phyloP scores from a whole-genome alignment of 2,113 vertebrate species.

The Trogon surrucura region DNA sequence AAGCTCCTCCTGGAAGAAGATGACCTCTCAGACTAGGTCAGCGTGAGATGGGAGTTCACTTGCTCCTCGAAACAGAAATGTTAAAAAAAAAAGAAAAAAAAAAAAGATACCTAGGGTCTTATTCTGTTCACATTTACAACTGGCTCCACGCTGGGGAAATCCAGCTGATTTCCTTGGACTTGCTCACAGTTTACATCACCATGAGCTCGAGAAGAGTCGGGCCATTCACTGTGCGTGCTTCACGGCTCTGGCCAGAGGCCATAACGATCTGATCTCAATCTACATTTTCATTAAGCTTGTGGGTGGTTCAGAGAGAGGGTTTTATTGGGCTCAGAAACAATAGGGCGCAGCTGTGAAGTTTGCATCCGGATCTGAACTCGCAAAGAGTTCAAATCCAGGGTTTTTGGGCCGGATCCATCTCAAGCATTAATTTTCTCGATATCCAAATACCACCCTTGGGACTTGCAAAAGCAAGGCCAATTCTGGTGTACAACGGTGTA shows the following conservation, averaged over 20 bases:
- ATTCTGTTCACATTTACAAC: not conserved
- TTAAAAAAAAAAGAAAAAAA: not conserved
- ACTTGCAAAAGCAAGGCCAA: not conserved
- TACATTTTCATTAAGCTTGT: slow-evolving; percentile 9
- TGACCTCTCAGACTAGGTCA: not conserved
- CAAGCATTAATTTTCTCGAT: not conserved
- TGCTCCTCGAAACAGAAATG: not conserved
- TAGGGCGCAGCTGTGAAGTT: slow-evolving; percentile 45
- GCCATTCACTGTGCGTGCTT: not conserved
- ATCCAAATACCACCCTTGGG: not conserved
- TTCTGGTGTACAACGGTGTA: not conserved
- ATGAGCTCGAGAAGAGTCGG: not conserved
- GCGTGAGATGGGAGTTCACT: not conserved
- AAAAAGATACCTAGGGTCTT: not conserved
- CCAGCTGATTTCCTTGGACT: not conserved
- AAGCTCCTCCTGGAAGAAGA: not conserved
- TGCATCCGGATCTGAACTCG: slow-evolving; percentile 31
- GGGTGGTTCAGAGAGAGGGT: slow-evolving; percentile 30
- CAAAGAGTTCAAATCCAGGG: slow-evolving; percentile 1
- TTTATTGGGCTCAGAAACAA: slow-evolving; percentile 41
- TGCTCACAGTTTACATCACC: not conserved
- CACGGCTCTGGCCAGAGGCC: not conserved
- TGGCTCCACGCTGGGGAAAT: not conserved
- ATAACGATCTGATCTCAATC: not conserved
- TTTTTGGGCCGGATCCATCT: not conserved